Evolutionary conservation across 1,140 invertebrate genomes (phyloP), one percentile per base, ranked within the genome.

Genomic region (Drosophila kepulauana): DNA sequence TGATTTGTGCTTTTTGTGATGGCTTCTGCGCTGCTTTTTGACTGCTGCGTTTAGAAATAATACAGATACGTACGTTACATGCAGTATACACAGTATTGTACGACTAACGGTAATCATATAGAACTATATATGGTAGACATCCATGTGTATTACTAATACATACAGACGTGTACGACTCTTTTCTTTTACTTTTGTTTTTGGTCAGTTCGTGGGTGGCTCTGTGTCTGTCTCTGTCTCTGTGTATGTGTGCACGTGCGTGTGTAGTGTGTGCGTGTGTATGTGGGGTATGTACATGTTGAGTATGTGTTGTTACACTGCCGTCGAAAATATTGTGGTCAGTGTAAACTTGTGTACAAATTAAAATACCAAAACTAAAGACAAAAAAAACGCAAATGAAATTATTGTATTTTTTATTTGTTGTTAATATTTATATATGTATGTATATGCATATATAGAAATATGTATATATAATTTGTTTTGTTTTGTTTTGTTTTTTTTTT

Each of bases 1-100:
- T 84, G 80, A 89, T 88, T 88, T 88, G 84, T 88, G 84, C 84
- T 88, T 81, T 87, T 75, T 51, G 80, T 84, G 85, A 89, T 89
- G 85, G 82, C 85, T 87, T 79, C 62, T 78, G 82, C 82, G 78
- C 66, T 81, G 78, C 85, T 73, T 74, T 82, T 73, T 75, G 49
- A 59, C 45, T 61, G 74, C 63, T 70, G 84, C 58, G 59, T 68
- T 68, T 73, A 16, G n/a, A 62, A 72, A 66, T 65, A 52, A 71
- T 65, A 64, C 58, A 57, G 43, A 43, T 74, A 69, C 43, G 43
- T 81, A 67, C 41, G 64, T 59, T 51, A 30, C 15, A 49, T 61
- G 58, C 64, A 46, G 51, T 64, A 52, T 54, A 57, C 52, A 35
- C 41, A 35, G 28, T 52, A 43, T 38, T 38, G 38, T 72, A 58